Percentiles rank a stretch among this genome's conserved stretches.
Conservation (phyloP, 2,113 vertebrate genomes). For the Crypturellus undulatus region DNA sequence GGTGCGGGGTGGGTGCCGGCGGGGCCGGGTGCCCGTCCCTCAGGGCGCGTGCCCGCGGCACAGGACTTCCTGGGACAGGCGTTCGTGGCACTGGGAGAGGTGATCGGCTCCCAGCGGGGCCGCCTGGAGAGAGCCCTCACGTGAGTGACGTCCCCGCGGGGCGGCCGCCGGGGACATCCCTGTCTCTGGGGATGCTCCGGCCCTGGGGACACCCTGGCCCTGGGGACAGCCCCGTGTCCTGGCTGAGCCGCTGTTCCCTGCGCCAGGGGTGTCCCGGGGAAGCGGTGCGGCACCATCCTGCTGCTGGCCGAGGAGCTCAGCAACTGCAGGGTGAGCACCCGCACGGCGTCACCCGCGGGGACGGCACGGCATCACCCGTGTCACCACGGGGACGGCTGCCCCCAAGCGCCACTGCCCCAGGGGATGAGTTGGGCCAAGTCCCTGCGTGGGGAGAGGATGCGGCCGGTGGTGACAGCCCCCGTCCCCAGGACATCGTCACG, state of each 20-base stretch:
- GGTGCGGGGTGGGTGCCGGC: too few relatives aligned
- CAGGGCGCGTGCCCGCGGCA: accelerated
- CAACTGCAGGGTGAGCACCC: conserved; percentile 85
- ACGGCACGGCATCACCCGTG: too few relatives aligned
- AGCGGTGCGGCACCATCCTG: conserved; percentile 85
- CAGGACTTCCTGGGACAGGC: conserved; percentile 87
- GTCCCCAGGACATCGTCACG: conserved; percentile 27
- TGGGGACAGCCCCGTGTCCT: not conserved
- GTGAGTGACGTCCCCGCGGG: conserved; percentile 65
- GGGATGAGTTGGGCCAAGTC: not conserved
- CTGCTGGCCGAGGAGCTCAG: conserved; percentile 86
- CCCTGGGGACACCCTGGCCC: not conserved
- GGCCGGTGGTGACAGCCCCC: not conserved
- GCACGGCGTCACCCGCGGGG: not conserved
- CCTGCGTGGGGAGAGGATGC: not conserved
- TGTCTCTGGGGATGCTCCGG: not conserved
- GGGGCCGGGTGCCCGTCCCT: not conserved
- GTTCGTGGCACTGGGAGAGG: conserved; percentile 82
- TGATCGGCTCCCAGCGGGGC: conserved; percentile 85
- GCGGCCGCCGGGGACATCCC: not conserved
- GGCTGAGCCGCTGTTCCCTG: conserved; percentile 11
- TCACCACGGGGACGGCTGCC: too few relatives aligned
- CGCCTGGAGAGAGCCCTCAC: conserved; percentile 80
- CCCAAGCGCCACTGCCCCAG: too few relatives aligned
- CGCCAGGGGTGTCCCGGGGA: conserved; percentile 84